phyloP scores from a whole-genome alignment of 2,113 vertebrate genomes.

The Muntiacus muntjak region DNA sequence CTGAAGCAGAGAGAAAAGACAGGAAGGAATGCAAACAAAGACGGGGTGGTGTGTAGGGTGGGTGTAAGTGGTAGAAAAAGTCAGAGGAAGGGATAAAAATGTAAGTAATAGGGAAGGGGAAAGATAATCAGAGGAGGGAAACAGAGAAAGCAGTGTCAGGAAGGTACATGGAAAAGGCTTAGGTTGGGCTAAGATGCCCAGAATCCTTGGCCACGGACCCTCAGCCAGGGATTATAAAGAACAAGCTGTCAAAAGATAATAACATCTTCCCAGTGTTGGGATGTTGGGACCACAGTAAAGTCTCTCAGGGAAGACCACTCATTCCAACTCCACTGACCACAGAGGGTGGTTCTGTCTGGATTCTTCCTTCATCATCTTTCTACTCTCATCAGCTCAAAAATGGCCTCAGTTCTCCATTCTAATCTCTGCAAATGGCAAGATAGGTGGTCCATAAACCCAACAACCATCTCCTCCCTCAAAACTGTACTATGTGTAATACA shows the following conservation, averaged over 20 bases:
- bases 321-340: no score
- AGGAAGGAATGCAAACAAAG: neutral
- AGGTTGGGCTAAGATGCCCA: neutral
- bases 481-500: neutral
- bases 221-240: neutral
- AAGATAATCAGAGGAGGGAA: neutral
- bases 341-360: no score
- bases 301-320: neutral
- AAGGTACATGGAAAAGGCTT: neutral
- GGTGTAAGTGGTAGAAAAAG: neutral
- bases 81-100: neutral
- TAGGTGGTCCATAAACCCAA: neutral
- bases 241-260: neutral
- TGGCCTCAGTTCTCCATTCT: neutral
- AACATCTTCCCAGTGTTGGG: neutral
- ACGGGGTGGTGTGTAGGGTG: neutral
- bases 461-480: neutral
- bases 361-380: neutral
- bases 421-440: neutral
- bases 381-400: neutral
- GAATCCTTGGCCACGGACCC: neutral
- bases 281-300: neutral
- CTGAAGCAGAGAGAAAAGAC: neutral
- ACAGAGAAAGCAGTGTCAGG: neutral
- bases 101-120: no score